phyloP scores from a whole-genome alignment of 2,888 invertebrate species.

The Tachina lurida region DNA sequence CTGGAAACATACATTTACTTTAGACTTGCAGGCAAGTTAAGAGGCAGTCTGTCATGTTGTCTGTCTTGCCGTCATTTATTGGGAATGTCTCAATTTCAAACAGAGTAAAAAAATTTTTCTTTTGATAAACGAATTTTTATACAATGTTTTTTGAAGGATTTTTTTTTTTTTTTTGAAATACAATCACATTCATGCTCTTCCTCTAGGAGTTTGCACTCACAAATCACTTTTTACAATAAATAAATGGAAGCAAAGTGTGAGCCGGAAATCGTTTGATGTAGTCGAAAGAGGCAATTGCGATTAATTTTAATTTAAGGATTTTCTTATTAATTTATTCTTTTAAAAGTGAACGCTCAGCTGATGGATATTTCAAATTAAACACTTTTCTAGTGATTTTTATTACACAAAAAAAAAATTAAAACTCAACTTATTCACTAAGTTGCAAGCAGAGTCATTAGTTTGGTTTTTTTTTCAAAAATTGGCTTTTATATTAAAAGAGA shows the following conservation, averaged over 20 bases:
- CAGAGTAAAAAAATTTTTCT: slow-evolving; percentile 20
- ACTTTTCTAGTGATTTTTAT: not conserved
- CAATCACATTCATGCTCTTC: slow-evolving; percentile 1
- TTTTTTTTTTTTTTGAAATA: slow-evolving; percentile 7
- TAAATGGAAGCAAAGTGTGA: slow-evolving; percentile 6
- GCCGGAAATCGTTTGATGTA: not conserved
- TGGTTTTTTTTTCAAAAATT: not conserved
- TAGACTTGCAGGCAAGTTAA: not conserved
- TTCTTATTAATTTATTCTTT: slow-evolving; percentile 9
- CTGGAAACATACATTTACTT: slow-evolving; percentile 34
- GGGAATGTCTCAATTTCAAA: slow-evolving; percentile 10
- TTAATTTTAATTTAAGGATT: slow-evolving; percentile 11
- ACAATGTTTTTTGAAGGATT: slow-evolving; percentile 23
- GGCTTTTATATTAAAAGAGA: not conserved
- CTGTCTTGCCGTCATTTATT: slow-evolving; percentile 22
- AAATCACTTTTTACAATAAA: slow-evolving; percentile 44
- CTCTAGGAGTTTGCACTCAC: not conserved
- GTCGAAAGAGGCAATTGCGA: slow-evolving; percentile 4
- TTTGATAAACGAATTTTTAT: slow-evolving; percentile 34
- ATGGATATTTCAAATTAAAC: not conserved
- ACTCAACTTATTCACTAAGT: not conserved
- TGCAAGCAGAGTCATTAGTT: not conserved
- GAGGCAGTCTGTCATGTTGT: not conserved
- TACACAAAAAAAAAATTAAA: not conserved
- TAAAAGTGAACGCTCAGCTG: not conserved